Percentiles rank a stretch among this genome's conserved stretches.
These are phyloP conservation scores for Lynx canadensis DNA, from an alignment of 2,113 vertebrate genomes.

Conservation along the genomic window DNA sequence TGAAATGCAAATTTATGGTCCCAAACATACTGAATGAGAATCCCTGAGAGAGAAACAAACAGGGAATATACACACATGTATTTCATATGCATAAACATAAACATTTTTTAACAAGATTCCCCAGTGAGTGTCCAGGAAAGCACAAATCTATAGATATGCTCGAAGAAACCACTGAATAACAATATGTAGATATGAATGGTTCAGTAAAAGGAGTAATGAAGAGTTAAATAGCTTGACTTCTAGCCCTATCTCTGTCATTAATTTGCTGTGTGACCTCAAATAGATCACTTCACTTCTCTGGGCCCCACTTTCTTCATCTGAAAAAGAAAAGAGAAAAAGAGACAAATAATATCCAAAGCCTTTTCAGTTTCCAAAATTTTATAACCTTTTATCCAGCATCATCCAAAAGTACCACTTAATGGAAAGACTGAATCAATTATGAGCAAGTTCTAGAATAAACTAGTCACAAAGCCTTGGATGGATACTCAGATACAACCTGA, in stretches of 20 bases:
- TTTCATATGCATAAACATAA: not conserved
- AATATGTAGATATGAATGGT: not conserved
- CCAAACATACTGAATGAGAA: constrained; percentile 5
- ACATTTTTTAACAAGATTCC: constrained; percentile 34
- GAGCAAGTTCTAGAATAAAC: not conserved
- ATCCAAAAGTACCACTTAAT: not conserved
- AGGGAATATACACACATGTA: not conserved
- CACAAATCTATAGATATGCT: not conserved
- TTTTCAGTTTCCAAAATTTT: not conserved
- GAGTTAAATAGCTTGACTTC: not conserved
- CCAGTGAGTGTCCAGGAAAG: not conserved
- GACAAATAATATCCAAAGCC: not conserved
- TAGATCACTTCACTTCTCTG: not conserved
- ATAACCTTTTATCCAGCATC: not conserved
- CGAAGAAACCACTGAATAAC: not conserved
- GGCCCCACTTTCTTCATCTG: not conserved
- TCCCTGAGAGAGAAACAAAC: not conserved
- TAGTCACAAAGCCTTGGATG: not conserved
- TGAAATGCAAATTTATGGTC: not conserved
- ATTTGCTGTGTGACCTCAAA: not conserved
- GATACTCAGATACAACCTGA: not conserved
- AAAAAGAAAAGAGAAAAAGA: not conserved
- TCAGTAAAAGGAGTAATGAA: not conserved
- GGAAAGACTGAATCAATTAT: not conserved
- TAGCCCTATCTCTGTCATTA: not conserved